Evolutionary conservation across 2,797 vertebrate species (phyloP).

Genomic region (Cuculus canorus): DNA sequence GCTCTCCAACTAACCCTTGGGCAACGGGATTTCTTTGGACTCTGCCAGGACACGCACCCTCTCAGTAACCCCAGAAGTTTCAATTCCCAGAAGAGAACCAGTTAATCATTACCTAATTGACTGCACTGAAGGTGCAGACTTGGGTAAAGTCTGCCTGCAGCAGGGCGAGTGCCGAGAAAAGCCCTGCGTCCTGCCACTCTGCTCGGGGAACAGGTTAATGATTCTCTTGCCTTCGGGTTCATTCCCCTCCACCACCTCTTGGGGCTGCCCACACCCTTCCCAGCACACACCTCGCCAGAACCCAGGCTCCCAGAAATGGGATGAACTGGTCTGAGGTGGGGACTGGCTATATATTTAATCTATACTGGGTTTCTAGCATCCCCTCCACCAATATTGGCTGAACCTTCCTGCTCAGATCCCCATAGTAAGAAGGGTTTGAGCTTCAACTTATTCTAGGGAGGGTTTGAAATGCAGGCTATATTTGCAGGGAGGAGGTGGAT

Average conservation of each 20-base stretch:
- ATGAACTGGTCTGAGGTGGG: background rate
- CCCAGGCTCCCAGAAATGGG: background rate
- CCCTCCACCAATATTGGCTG: background rate
- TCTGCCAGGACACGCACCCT: background rate
- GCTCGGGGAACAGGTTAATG: slow-evolving; percentile 28
- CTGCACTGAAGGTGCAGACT: background rate
- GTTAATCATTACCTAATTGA: slow-evolving; percentile 50
- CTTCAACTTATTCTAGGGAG: background rate
- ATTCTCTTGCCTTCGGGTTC: background rate
- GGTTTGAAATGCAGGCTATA: background rate
- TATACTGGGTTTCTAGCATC: background rate
- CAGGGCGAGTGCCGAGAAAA: background rate
- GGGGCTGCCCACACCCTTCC: background rate
- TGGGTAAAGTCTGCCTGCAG: slow-evolving; percentile 41
- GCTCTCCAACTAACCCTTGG: background rate
- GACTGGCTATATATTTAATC: background rate
- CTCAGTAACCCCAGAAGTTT: background rate
- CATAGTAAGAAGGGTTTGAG: background rate
- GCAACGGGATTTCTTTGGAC: background rate
- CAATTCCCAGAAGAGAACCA: background rate
- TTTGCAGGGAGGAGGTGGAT: background rate
- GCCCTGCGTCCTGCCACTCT: background rate
- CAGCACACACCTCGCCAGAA: background rate
- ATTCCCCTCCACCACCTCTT: background rate
- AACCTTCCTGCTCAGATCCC: background rate